Evolutionary conservation across 2,888 invertebrate species (phyloP).

Genomic region (Zygaena filipendulae): DNA sequence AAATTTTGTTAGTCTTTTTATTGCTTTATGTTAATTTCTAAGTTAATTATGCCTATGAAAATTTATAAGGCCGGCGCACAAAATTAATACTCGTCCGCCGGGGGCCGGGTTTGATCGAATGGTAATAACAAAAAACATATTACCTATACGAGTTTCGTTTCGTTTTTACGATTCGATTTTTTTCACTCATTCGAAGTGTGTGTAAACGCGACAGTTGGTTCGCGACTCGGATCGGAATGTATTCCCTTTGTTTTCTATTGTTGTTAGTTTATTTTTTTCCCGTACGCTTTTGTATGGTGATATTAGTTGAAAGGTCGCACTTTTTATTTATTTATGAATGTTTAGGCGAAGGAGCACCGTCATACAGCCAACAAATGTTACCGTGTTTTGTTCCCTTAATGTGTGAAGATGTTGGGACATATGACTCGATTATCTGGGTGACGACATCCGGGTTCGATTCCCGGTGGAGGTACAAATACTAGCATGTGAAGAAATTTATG

Average conservation of each 20-base stretch:
- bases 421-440: too few relatives aligned
- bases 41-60: slow-evolving; percentile 66
- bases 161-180: slow-evolving; percentile 55
- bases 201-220: slow-evolving; percentile 51
- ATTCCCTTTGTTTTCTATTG: slow-evolving; percentile 53
- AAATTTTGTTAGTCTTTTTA: slow-evolving; percentile 64
- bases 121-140: slow-evolving; percentile 18
- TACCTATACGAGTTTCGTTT: slow-evolving; percentile 29
- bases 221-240: slow-evolving; percentile 43
- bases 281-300: slow-evolving; percentile 37
- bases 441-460: too few relatives aligned
- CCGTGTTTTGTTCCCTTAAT: too few relatives aligned
- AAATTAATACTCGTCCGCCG: slow-evolving; percentile 52
- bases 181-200: slow-evolving; percentile 40
- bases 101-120: slow-evolving; percentile 49
- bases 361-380: too few relatives aligned
- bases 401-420: too few relatives aligned
- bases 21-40: slow-evolving; percentile 65
- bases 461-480: too few relatives aligned
- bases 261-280: slow-evolving; percentile 31
- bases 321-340: slow-evolving; percentile 5
- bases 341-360: not conserved
- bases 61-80: slow-evolving; percentile 54
- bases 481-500: too few relatives aligned
- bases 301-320: slow-evolving; percentile 44